Evolutionary conservation across 2,797 vertebrate species (phyloP).

Genomic region (Hirundo rustica): DNA sequence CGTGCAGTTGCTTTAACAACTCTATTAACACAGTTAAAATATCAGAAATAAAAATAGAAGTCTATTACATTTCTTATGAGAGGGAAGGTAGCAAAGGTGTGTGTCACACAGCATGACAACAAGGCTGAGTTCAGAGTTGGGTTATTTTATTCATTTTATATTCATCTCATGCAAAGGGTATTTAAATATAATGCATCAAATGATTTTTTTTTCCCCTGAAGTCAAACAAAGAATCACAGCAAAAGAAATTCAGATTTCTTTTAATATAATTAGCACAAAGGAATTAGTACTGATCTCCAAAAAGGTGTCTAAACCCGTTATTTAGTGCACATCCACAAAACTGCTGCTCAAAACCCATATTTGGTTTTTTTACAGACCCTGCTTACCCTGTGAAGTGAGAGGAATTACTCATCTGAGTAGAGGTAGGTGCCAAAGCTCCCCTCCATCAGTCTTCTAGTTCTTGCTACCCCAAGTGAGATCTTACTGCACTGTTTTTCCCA

Average conservation of each 20-base stretch:
- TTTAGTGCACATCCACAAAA: background rate
- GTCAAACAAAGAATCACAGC: background rate
- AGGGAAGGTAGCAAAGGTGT: background rate
- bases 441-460: background rate
- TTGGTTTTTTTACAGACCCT: background rate
- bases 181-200: background rate
- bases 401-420: background rate
- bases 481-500: background rate
- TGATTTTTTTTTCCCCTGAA: background rate
- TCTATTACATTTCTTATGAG: background rate
- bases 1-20: background rate
- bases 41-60: conserved; percentile 3
- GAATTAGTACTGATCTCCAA: background rate
- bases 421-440: background rate
- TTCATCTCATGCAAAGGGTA: background rate
- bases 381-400: background rate
- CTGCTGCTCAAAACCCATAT: background rate
- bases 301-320: background rate
- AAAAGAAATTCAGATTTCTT: background rate
- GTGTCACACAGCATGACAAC: background rate
- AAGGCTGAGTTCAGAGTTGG: background rate
- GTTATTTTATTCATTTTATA: background rate
- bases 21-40: background rate
- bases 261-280: background rate
- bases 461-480: background rate